Base-by-base conservation (phyloP, 2,888 invertebrate genomes). In the Coleophora deauratella region DNA sequence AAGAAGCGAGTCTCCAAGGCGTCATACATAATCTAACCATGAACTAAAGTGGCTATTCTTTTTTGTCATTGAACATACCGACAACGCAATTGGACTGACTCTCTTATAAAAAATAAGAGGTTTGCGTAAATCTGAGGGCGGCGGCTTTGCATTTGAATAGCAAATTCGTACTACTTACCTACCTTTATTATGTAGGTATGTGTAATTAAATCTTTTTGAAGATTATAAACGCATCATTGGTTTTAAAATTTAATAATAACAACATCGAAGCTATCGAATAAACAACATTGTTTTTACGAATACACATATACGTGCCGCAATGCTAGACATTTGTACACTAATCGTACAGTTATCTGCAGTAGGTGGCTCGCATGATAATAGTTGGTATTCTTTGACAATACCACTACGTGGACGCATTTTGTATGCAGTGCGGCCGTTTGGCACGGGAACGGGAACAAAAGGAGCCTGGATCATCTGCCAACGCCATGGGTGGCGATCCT, bases 371-470 rank as follows among this genome's bases (percentile, higher is more conserved):
- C 66, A 74, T 76, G 61, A 64, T 59, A 65, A 74, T 64, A 55
- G 57, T 55, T n/a, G n/a, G n/a, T n/a, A n/a, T n/a, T n/a, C n/a
- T n/a, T n/a, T n/a, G n/a, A n/a, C n/a, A n/a, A n/a, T n/a, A n/a
- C n/a, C n/a, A n/a, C 3, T 21, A 21, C 21, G 21, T 59, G 47
- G 51, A 44, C 60, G 55, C 62, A 72, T 75, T 78, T 67, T 42
- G 75, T 77, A 81, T 79, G 72, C 79, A 63, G 55, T 50, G 54
- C 61, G 57, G 54, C 61, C 68, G 63, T 72, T 76, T 76, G 76
- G 72, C 74, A 74, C 71, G 62, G 70, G 67, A 60, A 58, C 56
- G 59, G 64, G 63, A 72, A 69, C 72, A 72, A 66, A 52, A 65
- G 66, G 61, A 64, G 60, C 62, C 67, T 61, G 76, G 71, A 74